These are phyloP conservation scores for Actinemys pallida DNA, from an alignment of 2,113 vertebrate species.

Conservation along the genomic window DNA sequence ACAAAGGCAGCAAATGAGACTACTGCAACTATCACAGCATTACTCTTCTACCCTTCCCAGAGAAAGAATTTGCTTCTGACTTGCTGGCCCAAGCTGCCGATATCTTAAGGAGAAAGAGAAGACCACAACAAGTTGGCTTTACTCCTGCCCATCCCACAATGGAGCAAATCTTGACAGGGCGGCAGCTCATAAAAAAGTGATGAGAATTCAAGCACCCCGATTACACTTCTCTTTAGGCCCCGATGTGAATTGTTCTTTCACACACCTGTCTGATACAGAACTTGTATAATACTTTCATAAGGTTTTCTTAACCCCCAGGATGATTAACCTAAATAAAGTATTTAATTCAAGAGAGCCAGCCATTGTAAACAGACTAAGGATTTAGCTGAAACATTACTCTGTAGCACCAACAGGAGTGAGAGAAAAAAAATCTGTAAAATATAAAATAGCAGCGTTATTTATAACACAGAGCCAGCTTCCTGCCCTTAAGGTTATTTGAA, in stretches of 20 bases:
- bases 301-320: not conserved
- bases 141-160: no score
- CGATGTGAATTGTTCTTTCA: not conserved
- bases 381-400: not conserved
- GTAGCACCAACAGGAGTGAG: not conserved
- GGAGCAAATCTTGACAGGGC: no score
- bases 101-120: no score
- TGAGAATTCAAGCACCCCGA: no score
- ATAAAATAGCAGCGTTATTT: conserved; percentile 49
- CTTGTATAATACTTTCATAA: not conserved
- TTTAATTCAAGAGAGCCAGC: not conserved
- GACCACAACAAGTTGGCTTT: no score
- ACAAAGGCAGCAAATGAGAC: not conserved
- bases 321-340: conserved; percentile 9
- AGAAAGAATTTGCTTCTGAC: no score
- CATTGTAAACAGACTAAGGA: not conserved
- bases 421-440: conserved; percentile 3
- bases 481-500: conserved; percentile 56
- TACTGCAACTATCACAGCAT: not conserved
- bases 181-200: no score
- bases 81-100: no score
- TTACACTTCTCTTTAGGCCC: not conserved
- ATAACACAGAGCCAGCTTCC: conserved; percentile 18
- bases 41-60: not conserved
- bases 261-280: not conserved